A percentile compares a stretch with the other conserved stretches of the same genome.
Conservation (phyloP, 2,113 vertebrate genomes). For the Pantherophis guttatus region DNA sequence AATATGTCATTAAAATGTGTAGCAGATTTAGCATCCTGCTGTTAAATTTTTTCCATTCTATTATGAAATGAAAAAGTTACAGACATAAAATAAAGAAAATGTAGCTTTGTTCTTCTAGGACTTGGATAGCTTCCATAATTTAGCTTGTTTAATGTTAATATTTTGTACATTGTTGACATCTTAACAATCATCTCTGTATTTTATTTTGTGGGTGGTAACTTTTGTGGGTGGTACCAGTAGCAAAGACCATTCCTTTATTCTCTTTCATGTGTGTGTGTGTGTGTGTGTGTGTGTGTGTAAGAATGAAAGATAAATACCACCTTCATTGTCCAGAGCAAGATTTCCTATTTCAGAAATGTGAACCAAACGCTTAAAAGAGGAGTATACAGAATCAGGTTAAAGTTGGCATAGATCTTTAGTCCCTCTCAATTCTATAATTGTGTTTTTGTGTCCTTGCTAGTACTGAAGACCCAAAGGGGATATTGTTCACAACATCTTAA, state of each 20-base stretch:
- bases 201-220: not conserved
- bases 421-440: not conserved
- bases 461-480: not conserved
- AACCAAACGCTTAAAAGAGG: not conserved
- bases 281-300: not conserved
- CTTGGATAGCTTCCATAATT: not conserved
- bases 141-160: slow-evolving; percentile 15
- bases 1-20: not conserved
- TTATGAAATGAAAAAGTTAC: not conserved
- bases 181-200: not conserved
- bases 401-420: not conserved
- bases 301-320: not conserved
- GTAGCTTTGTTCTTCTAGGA: not conserved
- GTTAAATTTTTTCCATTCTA: not conserved
- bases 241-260: not conserved
- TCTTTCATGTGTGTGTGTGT: not conserved
- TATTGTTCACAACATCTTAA: not conserved
- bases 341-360: not conserved
- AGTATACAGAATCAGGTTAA: not conserved
- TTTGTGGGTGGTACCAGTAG: not conserved
- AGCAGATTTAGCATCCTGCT: not conserved
- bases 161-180: not conserved
- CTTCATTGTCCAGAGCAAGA: not conserved
- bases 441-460: not conserved
- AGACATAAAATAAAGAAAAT: not conserved